Conservation (phyloP, 1,140 invertebrate genomes). For the Zaprionus inermis region DNA sequence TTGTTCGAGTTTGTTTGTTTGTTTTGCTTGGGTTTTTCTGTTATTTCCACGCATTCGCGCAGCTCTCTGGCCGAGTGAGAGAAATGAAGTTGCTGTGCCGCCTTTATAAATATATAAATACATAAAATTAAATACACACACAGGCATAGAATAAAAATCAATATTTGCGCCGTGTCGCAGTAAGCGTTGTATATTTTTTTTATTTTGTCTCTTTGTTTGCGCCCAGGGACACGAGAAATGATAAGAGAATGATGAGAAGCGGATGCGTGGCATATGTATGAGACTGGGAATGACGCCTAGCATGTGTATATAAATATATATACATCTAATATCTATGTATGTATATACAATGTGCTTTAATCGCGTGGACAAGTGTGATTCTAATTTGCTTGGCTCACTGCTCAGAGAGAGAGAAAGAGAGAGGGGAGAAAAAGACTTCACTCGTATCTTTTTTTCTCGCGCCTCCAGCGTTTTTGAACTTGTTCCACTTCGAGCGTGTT, state of each 20-base stretch:
- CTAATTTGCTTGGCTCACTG: constrained; percentile 7
- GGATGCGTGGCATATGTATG: constrained; percentile 25
- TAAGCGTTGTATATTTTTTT: constrained; percentile 40
- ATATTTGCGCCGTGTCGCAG: constrained; percentile 74
- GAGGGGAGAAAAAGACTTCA: background rate
- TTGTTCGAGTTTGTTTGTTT: constrained; percentile 35
- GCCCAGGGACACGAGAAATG: constrained; percentile 32
- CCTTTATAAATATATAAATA: constrained; percentile 65
- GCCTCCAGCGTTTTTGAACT: constrained; percentile 61
- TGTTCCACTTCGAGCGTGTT: constrained; percentile 51
- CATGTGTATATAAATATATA: background rate
- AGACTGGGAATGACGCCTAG: constrained; percentile 41
- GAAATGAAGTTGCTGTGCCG: constrained; percentile 68
- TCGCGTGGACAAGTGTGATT: constrained; percentile 4
- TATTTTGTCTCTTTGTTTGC: constrained; percentile 61
- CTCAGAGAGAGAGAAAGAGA: background rate
- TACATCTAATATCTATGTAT: background rate
- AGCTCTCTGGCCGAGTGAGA: constrained; percentile 32
- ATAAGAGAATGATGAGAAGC: constrained; percentile 50
- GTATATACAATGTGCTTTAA: background rate
- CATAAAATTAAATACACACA: constrained; percentile 55
- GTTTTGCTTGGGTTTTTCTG: constrained; percentile 63
- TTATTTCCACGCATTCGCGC: constrained; percentile 62
- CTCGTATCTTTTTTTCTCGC: background rate
- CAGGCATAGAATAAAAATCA: constrained; percentile 64